These are phyloP conservation scores for Cryptotis parvus DNA, from an alignment of 2,113 vertebrate genomes.

Conservation along the genomic window DNA sequence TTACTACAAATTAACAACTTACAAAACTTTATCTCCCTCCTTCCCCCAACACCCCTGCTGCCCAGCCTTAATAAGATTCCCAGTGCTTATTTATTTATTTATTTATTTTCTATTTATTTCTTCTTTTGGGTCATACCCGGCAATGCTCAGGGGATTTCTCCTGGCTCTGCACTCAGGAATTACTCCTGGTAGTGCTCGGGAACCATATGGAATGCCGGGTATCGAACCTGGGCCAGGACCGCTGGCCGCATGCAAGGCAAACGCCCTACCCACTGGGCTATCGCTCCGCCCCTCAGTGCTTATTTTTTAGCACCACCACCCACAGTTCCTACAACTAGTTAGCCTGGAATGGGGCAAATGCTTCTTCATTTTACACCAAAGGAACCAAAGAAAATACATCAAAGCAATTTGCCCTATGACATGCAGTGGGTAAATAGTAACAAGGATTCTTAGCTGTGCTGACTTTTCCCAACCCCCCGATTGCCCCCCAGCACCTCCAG, in stretches of 20 bases:
- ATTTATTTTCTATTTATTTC: too few species aligned
- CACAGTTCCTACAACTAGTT: background rate
- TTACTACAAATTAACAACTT: conserved; percentile 60
- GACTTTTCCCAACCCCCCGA: background rate
- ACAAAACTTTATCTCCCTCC: conserved; percentile 8
- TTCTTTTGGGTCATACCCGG: too few species aligned
- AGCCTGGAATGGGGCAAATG: background rate
- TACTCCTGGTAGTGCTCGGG: too few species aligned
- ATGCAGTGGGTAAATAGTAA: background rate
- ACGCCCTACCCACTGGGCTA: too few species aligned
- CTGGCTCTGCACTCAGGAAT: too few species aligned
- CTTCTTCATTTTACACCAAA: background rate
- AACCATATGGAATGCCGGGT: too few species aligned
- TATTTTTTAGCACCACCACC: too few species aligned
- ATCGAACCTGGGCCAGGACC: too few species aligned
- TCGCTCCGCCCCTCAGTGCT: too few species aligned
- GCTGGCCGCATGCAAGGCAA: too few species aligned
- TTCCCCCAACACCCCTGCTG: background rate
- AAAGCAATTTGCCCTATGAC: background rate
- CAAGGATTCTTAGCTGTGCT: background rate
- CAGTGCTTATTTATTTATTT: background rate
- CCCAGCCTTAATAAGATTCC: background rate
- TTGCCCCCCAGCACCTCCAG: background rate
- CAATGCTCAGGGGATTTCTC: too few species aligned
- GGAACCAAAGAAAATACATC: background rate